Evolutionary conservation across 2,113 vertebrate genomes (phyloP).

Genomic region (Monarcha castaneiventris): DNA sequence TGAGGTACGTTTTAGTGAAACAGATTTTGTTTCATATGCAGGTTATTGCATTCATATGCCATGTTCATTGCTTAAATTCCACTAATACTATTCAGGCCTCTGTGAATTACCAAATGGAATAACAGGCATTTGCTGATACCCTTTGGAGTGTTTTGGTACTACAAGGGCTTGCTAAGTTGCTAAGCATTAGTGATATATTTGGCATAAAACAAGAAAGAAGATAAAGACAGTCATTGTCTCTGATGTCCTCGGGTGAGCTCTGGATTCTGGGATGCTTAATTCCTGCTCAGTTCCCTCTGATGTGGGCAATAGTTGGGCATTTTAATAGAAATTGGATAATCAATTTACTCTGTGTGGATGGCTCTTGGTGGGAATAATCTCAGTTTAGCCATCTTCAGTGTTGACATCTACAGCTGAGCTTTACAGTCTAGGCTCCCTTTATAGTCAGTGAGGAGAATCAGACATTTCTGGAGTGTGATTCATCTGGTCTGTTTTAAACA

Average conservation of each 20-base stretch:
- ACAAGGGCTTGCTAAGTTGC: neutral
- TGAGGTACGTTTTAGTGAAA: neutral
- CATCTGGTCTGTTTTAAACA: conserved; percentile 39
- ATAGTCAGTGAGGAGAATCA: neutral
- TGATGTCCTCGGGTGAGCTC: neutral
- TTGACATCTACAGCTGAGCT: conserved; percentile 3
- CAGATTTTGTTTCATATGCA: conserved; percentile 19
- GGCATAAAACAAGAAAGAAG: neutral
- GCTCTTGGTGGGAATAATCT: neutral
- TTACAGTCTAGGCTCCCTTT: neutral
- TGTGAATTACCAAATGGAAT: neutral
- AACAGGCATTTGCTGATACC: neutral
- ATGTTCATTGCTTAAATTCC: neutral
- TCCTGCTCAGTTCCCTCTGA: neutral
- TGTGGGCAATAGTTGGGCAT: neutral
- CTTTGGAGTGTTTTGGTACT: neutral
- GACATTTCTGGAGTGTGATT: conserved; percentile 54
- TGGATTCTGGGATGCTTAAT: neutral
- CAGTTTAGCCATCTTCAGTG: neutral
- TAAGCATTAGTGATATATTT: neutral
- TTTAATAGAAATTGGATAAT: neutral
- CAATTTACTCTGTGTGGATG: neutral
- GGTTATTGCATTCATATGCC: neutral
- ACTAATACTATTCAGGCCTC: conserved; percentile 26
- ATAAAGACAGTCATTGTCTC: neutral